Evolutionary conservation across 1,140 invertebrate genomes (phyloP), one percentile per base, ranked within the genome.

Genomic region (Tetragnatha versicolor): DNA sequence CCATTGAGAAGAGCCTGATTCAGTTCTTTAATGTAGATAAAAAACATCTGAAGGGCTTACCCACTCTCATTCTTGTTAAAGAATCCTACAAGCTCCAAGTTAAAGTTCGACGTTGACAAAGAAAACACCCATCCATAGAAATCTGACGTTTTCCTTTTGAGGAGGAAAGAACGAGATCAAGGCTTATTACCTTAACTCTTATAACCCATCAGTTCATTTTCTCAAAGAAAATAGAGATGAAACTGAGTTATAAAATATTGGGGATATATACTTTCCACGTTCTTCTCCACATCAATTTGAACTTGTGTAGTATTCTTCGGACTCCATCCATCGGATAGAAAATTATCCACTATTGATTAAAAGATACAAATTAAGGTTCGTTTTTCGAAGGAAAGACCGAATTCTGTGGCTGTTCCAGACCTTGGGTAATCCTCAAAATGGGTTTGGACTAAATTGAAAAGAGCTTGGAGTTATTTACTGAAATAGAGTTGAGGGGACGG

Each of bases 111-210:
- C 39, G 47, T 29, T 69, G 17, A 69, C 45, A 69, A 69, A 69
- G 65, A 51, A 51, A 22, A 51, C 22, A 27, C 20, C 47, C 47
- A 51, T 53, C 47, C 7, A 47, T 53, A 31, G 65, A 69, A 69
- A 69, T 69, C 45, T 51, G 25, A 51, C 47, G 25, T 69, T 69
- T 33, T 51, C 25, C 35, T 69, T 69, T 22, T 63, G n/a, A 2
- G 33, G 39, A 17, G 22, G 20, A 22, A 51, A 6, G 27, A 51
- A 66, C 22, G 29, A 22, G 53, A 51, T 35, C 65, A 69, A 35
- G 35, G 65, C 65, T 69, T 69, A 69, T 69, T 69, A 69, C 29
- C 65, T 69, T 69, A 69, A 69, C 65, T 69, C 53, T 69, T 69
- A 69, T 69, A 69, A 69, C 29, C 45, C 29, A 49, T 69, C 45